Conservation (phyloP, 1,140 invertebrate genomes). For the Diorhabda elongata region DNA sequence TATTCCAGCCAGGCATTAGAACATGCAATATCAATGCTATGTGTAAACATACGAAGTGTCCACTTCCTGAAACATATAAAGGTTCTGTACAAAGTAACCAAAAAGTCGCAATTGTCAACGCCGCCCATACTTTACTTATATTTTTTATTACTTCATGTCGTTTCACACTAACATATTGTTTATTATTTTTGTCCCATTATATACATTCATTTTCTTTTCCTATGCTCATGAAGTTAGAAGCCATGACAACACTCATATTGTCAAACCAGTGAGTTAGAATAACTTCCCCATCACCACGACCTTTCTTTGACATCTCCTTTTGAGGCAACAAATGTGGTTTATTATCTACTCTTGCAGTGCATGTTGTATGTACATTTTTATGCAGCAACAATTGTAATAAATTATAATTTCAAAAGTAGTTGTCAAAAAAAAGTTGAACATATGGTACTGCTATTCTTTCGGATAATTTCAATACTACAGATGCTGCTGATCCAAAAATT, state of each 20-base stretch:
- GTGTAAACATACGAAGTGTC: constrained; percentile 24
- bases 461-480: constrained; percentile 16
- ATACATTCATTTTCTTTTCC: constrained; percentile 14
- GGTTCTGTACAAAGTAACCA: neutral
- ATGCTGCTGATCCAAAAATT: constrained; percentile 14
- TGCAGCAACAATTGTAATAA: constrained; percentile 41
- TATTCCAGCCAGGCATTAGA: constrained; percentile 22
- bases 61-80: neutral
- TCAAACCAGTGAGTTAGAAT: constrained; percentile 22
- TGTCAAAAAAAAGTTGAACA: constrained; percentile 30
- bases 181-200: constrained; percentile 14
- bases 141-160: constrained; percentile 40
- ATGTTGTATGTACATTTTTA: constrained; percentile 39
- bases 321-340: constrained; percentile 40
- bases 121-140: constrained; percentile 46
- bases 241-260: constrained; percentile 6
- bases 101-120: constrained; percentile 42
- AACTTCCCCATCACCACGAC: constrained; percentile 18
- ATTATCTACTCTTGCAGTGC: too few species aligned
- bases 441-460: constrained; percentile 15
- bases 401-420: constrained; percentile 44
- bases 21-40: constrained; percentile 26
- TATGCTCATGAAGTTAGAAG: constrained; percentile 15
- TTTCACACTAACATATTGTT: constrained; percentile 35
- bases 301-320: constrained; percentile 28